Base-by-base conservation (phyloP, 2,113 vertebrate genomes). In the Peromyscus polionotus region DNA sequence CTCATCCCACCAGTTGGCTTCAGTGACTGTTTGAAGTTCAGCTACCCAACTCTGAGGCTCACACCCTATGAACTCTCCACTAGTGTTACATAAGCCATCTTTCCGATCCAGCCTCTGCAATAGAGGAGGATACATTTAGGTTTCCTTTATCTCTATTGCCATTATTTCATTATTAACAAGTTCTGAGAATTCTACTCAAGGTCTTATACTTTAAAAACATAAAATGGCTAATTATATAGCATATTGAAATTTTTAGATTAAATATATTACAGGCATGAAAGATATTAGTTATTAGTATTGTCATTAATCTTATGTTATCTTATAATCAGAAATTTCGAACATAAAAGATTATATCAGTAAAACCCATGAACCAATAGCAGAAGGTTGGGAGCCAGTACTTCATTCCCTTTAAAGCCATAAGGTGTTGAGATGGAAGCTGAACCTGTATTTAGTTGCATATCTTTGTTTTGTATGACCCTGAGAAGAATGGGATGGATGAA, bases 301-400 rank as follows among this genome's bases (percentile, higher is more conserved):
- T 87, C 61, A 88, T 79, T 96, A n/a, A 81, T 13, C 1, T 75
- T 92, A 77, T 83, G 88, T 97, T 90, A 98, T 85, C 42, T 91
- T 90, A 48, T 36, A 93, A 86, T 79, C 72, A 68, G 7, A 95
- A 97, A 90, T 33, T 22, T 95, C 57, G 42, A 17, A 65, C 19
- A 24, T 39, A 96, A 93, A 95, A 42, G 13, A 83, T 26, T 85
- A 1, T 24, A 73, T 68, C 33, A 31, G 20, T 70, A 86, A 72
- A 96, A 48, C 1, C 7, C 85, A 45, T 94, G 70, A 94, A 68
- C 22, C 72, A 3, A 9, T 51, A 20, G 10, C 26, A 51, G 88
- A 65, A 83, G 57, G 3, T 26, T 59, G 61, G 22, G 77, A 63
- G 81, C n/a, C 7, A 42, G 26, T 31, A 16, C 26, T 84, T 73